A percentile compares a stretch with the other conserved stretches of the same genome.
Conservation (phyloP, 1,140 invertebrate genomes). For the Ceratina australensis region DNA sequence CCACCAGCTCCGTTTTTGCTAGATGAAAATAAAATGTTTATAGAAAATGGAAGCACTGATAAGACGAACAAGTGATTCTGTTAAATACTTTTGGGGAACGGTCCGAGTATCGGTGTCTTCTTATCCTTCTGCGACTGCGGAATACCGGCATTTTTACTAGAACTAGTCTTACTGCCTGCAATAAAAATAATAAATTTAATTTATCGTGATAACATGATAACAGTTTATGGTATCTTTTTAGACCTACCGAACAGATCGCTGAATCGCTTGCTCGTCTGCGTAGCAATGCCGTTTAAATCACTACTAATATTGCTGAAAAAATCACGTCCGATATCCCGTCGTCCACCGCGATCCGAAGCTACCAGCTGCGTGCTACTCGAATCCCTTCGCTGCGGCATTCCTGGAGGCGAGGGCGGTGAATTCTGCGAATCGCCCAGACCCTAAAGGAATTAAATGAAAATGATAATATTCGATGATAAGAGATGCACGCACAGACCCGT, state of each 20-base stretch:
- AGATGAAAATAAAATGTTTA: not conserved
- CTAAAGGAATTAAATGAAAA: too few relatives aligned
- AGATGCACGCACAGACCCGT: too few relatives aligned
- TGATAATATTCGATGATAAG: too few relatives aligned
- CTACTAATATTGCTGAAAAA: slow-evolving; percentile 94
- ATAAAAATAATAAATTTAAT: too few relatives aligned
- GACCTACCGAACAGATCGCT: slow-evolving; percentile 90
- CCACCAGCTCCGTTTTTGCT: slow-evolving; percentile 87
- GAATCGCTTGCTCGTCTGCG: slow-evolving; percentile 94
- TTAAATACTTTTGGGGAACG: slow-evolving; percentile 84
- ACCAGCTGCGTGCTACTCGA: slow-evolving; percentile 75
- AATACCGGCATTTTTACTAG: slow-evolving; percentile 69
- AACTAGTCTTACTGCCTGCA: slow-evolving; percentile 77
- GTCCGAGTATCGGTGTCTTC: slow-evolving; percentile 84
- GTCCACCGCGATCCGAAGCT: slow-evolving; percentile 69
- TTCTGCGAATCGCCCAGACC: slow-evolving; percentile 76
- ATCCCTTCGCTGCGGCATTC: slow-evolving; percentile 71
- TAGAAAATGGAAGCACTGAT: not conserved
- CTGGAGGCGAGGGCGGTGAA: slow-evolving; percentile 67
- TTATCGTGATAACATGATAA: too few relatives aligned
- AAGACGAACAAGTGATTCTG: not conserved
- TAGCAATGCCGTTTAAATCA: slow-evolving; percentile 93
- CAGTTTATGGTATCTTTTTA: not conserved
- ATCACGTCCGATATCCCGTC: slow-evolving; percentile 84
- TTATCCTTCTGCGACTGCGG: slow-evolving; percentile 79